Base-by-base conservation (phyloP, 2,797 vertebrate genomes). In the Gallinago solitaria region DNA sequence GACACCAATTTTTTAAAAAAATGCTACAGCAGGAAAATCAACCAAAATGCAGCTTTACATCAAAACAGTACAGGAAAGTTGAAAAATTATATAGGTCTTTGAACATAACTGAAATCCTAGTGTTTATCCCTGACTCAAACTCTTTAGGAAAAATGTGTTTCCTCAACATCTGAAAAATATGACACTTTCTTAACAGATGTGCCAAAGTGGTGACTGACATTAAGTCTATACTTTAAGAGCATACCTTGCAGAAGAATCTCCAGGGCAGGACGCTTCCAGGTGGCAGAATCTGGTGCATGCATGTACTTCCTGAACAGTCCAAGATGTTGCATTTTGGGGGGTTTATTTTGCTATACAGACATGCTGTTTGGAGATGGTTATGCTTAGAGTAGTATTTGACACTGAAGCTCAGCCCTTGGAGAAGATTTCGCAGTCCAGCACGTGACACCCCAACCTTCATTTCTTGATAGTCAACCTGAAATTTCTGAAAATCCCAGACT, bases 201-300 rank as follows among this genome's bases (percentile, higher is more conserved):
- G 24, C 32, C 43, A 68, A 28, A 20, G 47, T 32, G 14, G 24
- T 24, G 75, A 25, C 1, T 45, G 48, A 13, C 43, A 33, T 35
- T 43, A 48, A 56, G 23, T 6, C 35, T 71, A 11, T 5, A 59
- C 35, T 88, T 35, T 77, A 88, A 64, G 4, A 54, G 39, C 94
- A 56, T 98, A 98, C 98, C 98, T 98, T 94, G 94, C 43, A 85
- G 17, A 97, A 97, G 89, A 95, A 96, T 94, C 96, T 98, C 96
- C 94, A 64, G 1, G 85, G 94, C 83, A 96, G 93, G 82, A 94
- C 68, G 85, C 84, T 95, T 96, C 94, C 96, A 94, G 93, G 95
- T 83, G 95, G 90, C 43, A 74, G 21, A 43, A 93, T 76, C 94
- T 81, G 71, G 69, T 57, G 45, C 4, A 33, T 35, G 57, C 32